A percentile compares a stretch with the other conserved stretches of the same genome.
phyloP scores from a whole-genome alignment of 2,113 vertebrate species.

The Hypanus sabinus region DNA sequence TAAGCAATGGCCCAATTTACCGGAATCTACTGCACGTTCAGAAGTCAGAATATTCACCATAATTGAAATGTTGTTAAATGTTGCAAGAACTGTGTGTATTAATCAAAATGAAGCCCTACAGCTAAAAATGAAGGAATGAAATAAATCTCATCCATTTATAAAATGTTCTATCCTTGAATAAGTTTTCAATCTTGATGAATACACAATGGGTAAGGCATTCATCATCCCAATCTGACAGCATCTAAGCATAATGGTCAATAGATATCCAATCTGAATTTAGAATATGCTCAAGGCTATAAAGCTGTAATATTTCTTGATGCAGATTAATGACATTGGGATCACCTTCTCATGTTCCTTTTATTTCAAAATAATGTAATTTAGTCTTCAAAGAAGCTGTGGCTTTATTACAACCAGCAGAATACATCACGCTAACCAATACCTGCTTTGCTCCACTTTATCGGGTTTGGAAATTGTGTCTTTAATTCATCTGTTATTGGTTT shows the following conservation, averaged over 20 bases:
- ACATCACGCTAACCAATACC: neutral
- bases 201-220: neutral
- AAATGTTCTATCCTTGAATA: neutral
- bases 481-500: neutral
- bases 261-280: neutral
- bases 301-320: neutral
- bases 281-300: neutral
- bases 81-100: neutral
- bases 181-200: neutral
- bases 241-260: too few relatives aligned
- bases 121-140: neutral
- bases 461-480: neutral
- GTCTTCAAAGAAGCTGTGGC: neutral
- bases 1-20: too few relatives aligned
- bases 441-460: neutral
- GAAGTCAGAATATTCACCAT: neutral
- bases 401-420: neutral
- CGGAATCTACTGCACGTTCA: neutral
- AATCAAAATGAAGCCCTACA: neutral
- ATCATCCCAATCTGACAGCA: neutral
- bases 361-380: neutral
- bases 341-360: neutral
- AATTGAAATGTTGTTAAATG: neutral
- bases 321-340: neutral
- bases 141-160: neutral